Evolutionary conservation across 1,140 invertebrate species (phyloP).

Genomic region (Drosophila neocordata): DNA sequence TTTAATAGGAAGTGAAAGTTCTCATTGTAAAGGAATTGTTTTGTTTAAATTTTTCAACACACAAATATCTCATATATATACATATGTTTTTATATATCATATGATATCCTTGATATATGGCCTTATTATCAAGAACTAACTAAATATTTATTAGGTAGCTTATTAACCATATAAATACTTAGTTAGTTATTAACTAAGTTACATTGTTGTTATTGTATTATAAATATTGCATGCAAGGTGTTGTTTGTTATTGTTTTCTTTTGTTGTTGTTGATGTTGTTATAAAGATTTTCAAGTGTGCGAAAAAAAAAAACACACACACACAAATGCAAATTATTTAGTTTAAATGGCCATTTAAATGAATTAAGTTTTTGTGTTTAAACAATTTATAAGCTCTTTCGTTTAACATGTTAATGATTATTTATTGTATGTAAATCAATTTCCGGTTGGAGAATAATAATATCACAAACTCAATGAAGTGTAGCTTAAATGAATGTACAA

Average conservation of each 20-base stretch:
- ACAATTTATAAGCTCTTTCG: slow-evolving; percentile 33
- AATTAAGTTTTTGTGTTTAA: slow-evolving; percentile 56
- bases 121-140: background rate
- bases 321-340: slow-evolving; percentile 33
- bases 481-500: background rate
- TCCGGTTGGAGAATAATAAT: slow-evolving; percentile 33
- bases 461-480: slow-evolving; percentile 9
- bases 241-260: background rate
- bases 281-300: slow-evolving; percentile 45
- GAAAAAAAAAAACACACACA: too few relatives aligned
- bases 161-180: background rate
- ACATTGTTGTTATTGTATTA: background rate
- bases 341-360: slow-evolving; percentile 45
- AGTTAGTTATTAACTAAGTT: background rate
- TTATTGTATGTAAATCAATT: slow-evolving; percentile 48
- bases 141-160: background rate
- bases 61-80: too few relatives aligned
- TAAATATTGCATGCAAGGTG: slow-evolving; percentile 14
- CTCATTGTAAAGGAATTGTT: background rate
- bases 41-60: background rate
- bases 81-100: too few relatives aligned
- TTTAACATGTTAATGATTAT: slow-evolving; percentile 30
- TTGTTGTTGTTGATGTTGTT: background rate
- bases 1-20: too few relatives aligned
- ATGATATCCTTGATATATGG: slow-evolving; percentile 1